These are phyloP conservation scores for Cabera pusaria DNA, from an alignment of 2,888 invertebrate genomes.

Conservation along the genomic window DNA sequence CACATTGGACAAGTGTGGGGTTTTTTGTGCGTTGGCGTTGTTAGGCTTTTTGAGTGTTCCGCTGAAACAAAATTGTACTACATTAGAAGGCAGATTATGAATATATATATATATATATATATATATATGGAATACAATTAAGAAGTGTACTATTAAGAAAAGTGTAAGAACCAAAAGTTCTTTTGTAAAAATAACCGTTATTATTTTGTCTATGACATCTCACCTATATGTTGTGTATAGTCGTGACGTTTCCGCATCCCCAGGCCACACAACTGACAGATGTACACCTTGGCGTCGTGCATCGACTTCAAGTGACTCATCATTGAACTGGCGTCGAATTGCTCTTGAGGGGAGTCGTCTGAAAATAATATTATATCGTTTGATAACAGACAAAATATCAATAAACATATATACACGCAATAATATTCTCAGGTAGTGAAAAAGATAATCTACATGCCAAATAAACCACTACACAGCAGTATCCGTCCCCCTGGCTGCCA, in stretches of 20 bases:
- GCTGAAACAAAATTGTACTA: slow-evolving; percentile 42
- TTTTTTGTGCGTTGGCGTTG: slow-evolving; percentile 46
- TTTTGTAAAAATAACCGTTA: too few species aligned
- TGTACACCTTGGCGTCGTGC: slow-evolving; percentile 86
- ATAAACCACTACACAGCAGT: too few species aligned
- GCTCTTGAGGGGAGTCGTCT: slow-evolving; percentile 2
- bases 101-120: too few species aligned
- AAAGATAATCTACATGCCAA: too few species aligned
- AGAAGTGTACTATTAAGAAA: too few species aligned
- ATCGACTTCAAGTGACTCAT: slow-evolving; percentile 83
- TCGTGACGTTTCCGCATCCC: slow-evolving; percentile 86
- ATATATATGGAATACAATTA: too few species aligned
- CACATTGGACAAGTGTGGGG: slow-evolving; percentile 86
- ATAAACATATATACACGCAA: too few species aligned
- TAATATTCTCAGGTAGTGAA: too few species aligned
- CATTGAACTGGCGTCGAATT: slow-evolving; percentile 83
- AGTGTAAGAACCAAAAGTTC: too few species aligned
- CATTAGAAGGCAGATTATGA: too few species aligned
- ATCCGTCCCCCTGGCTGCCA: too few species aligned
- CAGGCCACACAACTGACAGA: slow-evolving; percentile 87
- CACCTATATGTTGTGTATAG: slow-evolving; percentile 85
- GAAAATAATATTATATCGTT: slow-evolving; percentile 4
- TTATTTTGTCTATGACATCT: slow-evolving; percentile 20
- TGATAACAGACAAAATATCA: too few species aligned
- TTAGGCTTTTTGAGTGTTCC: slow-evolving; percentile 47